Base-by-base conservation (phyloP, 2,888 invertebrate species). In the Adela reaumurella region DNA sequence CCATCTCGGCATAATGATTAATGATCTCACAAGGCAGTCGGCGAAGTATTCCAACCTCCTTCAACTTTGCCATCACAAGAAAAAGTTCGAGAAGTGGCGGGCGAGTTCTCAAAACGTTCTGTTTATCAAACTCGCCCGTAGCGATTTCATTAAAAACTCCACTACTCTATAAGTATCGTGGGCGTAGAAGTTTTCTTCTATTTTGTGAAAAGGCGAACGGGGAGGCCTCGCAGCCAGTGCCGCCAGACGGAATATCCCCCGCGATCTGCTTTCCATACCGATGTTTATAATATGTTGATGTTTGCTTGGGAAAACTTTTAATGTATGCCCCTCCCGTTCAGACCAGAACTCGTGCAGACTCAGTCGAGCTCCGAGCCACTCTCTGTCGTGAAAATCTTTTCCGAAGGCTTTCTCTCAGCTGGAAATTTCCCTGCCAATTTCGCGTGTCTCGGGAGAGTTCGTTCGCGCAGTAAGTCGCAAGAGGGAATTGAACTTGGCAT, bases 261-360 rank as follows among this genome's bases (percentile, higher is more conserved):
- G 14, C 35, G 35, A 35, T 35, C 35, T 35, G 35, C 35, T 35
- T 35, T 35, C 35, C 35, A 8, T 35, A 14, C 35, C 35, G 35
- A 35, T 53, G 51, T 62, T 59, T 55, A 58, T 60, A 62, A 60
- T 63, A 67, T 69, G 64, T 69, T 67, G 63, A 67, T 69, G 64
- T 68, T 69, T 65, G 63, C 62, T 62, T 14, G 61, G 67, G 64
- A 59, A 65, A 76, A 76, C 70, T 77, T 76, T 74, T 73, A 74
- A 74, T 74, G 68, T 70, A 74, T 73, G 70, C 69, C 62, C 67
- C 35, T 35, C 24, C 24, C 5, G 24, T 8, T 24, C 24, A 8
- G 24, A 24, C 24, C 24, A 24, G 24, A 24, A n/a, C n/a, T n/a
- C n/a, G n/a, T n/a, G n/a, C n/a, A n/a, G n/a, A n/a, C n/a, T n/a